Conservation (phyloP, 2,113 vertebrate genomes). For the Passer montanus region DNA sequence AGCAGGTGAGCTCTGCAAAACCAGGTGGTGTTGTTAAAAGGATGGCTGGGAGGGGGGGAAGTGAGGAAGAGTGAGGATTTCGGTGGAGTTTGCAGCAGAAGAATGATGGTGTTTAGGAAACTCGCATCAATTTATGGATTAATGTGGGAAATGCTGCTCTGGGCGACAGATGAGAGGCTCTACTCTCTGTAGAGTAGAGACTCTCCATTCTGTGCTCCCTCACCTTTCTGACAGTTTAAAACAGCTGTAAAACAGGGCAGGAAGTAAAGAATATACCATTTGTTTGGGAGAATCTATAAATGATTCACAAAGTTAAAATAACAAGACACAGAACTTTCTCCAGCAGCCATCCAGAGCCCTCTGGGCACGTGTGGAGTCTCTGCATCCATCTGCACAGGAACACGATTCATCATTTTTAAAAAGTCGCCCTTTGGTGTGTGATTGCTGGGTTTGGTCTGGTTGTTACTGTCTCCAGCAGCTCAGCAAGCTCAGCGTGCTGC, state of each 20-base stretch:
- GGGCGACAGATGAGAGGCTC: not conserved
- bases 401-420: not conserved
- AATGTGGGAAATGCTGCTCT: not conserved
- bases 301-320: not conserved
- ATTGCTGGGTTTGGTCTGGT: not conserved
- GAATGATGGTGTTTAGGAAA: slow-evolving; percentile 2
- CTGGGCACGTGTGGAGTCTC: not conserved
- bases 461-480: not conserved
- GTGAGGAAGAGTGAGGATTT: not conserved
- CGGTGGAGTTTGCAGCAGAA: not conserved
- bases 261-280: slow-evolving; percentile 3
- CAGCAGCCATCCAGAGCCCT: not conserved
- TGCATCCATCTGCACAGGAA: not conserved
- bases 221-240: not conserved
- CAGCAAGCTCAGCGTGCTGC: not conserved
- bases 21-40: not conserved
- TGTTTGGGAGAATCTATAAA: not conserved
- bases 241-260: not conserved
- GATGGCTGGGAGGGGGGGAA: accelerated
- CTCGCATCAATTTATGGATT: not conserved
- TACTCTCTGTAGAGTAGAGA: not conserved
- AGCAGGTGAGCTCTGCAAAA: slow-evolving; percentile 63
- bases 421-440: not conserved
- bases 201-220: not conserved
- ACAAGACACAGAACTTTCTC: not conserved